Evolutionary conservation across 2,888 invertebrate genomes (phyloP).

Genomic region (Pristionchus exspectatus): DNA sequence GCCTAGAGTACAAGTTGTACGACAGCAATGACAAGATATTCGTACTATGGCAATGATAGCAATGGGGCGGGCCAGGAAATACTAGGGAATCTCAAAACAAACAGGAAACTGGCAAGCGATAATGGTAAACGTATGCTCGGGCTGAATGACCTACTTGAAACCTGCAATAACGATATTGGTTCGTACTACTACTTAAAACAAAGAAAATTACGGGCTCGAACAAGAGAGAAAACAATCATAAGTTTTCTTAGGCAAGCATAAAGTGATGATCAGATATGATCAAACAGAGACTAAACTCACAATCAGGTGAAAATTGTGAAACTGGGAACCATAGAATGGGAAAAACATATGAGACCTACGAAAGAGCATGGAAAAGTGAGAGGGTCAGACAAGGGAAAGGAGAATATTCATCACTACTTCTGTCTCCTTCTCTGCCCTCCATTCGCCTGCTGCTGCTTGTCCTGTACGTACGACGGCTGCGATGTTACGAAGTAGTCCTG

Average conservation of each 20-base stretch:
- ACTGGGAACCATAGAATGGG: no score
- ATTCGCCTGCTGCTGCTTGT: background rate
- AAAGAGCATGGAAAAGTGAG: background rate
- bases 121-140: background rate
- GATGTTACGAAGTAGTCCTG: constrained; percentile 31
- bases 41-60: background rate
- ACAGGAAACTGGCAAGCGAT: background rate
- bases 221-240: background rate
- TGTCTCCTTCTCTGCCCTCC: background rate
- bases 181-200: background rate
- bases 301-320: no score
- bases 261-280: no score
- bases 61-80: background rate
- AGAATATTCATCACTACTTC: background rate
- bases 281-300: no score
- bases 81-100: background rate
- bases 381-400: background rate
- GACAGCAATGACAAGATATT: background rate
- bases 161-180: background rate
- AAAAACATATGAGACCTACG: background rate
- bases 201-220: background rate
- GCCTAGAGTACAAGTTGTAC: background rate
- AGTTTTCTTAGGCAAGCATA: background rate
- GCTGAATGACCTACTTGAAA: background rate
- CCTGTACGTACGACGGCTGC: constrained; percentile 34